Evolutionary conservation across 92 coral and sea anemone species (phyloP).

Genomic region (Meandrina meandrites): DNA sequence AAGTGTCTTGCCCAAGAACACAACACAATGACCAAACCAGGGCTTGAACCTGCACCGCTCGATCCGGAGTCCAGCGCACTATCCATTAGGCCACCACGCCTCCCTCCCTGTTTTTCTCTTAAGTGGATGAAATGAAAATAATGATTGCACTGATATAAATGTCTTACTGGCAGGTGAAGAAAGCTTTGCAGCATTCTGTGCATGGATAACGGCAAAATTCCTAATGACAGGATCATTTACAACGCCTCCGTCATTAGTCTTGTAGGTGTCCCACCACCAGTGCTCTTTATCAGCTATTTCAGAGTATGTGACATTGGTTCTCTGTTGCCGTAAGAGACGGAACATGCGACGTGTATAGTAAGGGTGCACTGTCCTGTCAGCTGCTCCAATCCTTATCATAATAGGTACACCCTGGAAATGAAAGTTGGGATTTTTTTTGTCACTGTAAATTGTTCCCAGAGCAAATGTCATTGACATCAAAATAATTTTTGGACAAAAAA

Average conservation of each 20-base stretch:
- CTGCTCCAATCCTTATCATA: slow-evolving; percentile 88
- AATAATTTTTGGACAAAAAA: too few relatives aligned
- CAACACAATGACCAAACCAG: too few relatives aligned
- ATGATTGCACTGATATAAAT: too few relatives aligned
- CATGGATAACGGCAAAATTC: slow-evolving; percentile 76
- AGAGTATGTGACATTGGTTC: slow-evolving; percentile 85
- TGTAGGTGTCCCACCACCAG: slow-evolving; percentile 99
- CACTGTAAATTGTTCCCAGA: not conserved
- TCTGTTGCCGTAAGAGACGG: slow-evolving; percentile 84
- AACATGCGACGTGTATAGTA: slow-evolving; percentile 94
- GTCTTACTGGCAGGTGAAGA: slow-evolving; percentile 10
- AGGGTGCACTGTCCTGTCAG: slow-evolving; percentile 90
- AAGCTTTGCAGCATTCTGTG: slow-evolving; percentile 47
- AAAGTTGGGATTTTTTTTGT: not conserved
- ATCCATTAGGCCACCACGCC: too few relatives aligned
- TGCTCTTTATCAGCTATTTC: slow-evolving; percentile 86
- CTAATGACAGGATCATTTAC: slow-evolving; percentile 94
- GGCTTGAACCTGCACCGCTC: too few relatives aligned
- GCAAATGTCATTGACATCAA: not conserved
- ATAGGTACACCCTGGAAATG: slow-evolving; percentile 79
- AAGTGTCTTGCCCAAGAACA: too few relatives aligned
- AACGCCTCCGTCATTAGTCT: slow-evolving; percentile 96
- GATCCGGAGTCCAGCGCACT: too few relatives aligned
- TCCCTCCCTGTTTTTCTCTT: too few relatives aligned
- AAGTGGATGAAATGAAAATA: too few relatives aligned